Conservation (phyloP, 1,140 invertebrate species). For the Lasaia peninsularis region DNA sequence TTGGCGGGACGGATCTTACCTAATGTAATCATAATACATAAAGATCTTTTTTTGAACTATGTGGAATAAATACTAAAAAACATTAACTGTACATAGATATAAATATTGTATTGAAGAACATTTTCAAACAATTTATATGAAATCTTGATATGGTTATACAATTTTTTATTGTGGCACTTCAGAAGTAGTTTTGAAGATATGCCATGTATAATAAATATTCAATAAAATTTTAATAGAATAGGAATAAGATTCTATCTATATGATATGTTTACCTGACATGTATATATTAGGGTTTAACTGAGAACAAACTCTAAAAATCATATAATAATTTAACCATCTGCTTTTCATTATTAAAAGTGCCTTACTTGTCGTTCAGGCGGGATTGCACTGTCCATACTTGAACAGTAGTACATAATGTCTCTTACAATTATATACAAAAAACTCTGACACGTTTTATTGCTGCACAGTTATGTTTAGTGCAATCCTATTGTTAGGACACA, state of each 20-base stretch:
- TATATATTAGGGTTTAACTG: constrained; percentile 1
- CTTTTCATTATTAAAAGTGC: no score
- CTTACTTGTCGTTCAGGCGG: no score
- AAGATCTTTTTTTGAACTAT: neutral
- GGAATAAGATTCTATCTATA: constrained; percentile 12
- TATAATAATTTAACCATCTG: no score
- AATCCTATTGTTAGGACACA: no score
- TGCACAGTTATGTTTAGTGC: no score
- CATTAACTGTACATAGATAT: no score
- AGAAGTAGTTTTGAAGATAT: constrained; percentile 22
- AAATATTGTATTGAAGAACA: neutral
- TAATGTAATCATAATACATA: neutral
- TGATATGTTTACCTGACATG: constrained; percentile 23
- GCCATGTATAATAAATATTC: constrained; percentile 17
- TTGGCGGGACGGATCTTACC: neutral
- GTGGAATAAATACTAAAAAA: neutral
- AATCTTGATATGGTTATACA: constrained; percentile 14
- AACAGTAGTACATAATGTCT: no score
- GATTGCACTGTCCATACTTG: no score
- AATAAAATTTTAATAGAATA: constrained; percentile 18
- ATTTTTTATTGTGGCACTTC: constrained; percentile 40
- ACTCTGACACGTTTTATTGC: no score
- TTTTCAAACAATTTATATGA: neutral
- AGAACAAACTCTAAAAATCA: neutral
- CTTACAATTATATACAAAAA: no score